Evolutionary conservation across 2,797 vertebrate species (phyloP).

Genomic region (Gambelia wislizenii): DNA sequence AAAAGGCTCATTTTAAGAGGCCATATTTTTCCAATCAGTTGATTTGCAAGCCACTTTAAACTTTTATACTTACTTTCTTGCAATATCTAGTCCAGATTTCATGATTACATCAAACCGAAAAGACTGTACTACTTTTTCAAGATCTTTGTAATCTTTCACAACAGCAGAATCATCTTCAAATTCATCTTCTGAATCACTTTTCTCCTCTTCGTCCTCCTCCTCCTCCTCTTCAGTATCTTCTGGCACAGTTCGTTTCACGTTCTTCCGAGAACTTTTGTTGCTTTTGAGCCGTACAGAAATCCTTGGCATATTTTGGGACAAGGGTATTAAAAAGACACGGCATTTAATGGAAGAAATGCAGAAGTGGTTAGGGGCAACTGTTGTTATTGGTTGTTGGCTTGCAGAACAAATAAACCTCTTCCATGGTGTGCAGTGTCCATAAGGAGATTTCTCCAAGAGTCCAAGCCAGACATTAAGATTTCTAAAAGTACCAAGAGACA

Average conservation of each 20-base stretch:
- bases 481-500: constrained; percentile 71
- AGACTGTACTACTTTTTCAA: constrained; percentile 89
- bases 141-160: constrained; percentile 91
- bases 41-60: constrained; percentile 10
- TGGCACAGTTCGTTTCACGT: constrained; percentile 61
- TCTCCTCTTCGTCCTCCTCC: constrained; percentile 60
- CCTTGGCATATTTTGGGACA: constrained; percentile 61
- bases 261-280: constrained; percentile 84
- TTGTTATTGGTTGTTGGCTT: constrained; percentile 63
- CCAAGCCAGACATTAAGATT: constrained; percentile 73
- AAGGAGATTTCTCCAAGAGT: constrained; percentile 72
- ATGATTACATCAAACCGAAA: constrained; percentile 90
- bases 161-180: constrained; percentile 76
- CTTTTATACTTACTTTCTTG: constrained; percentile 89
- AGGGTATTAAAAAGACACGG: constrained; percentile 63
- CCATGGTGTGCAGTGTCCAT: constrained; percentile 65
- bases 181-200: constrained; percentile 84
- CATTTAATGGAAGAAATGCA: constrained; percentile 65
- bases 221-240: constrained; percentile 80
- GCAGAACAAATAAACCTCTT: constrained; percentile 62
- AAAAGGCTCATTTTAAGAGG: background rate
- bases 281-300: constrained; percentile 87
- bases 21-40: background rate
- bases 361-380: constrained; percentile 61
- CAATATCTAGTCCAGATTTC: constrained; percentile 89